These are phyloP conservation scores for Machimus atricapillus DNA, from an alignment of 2,888 invertebrate genomes.

Conservation along the genomic window DNA sequence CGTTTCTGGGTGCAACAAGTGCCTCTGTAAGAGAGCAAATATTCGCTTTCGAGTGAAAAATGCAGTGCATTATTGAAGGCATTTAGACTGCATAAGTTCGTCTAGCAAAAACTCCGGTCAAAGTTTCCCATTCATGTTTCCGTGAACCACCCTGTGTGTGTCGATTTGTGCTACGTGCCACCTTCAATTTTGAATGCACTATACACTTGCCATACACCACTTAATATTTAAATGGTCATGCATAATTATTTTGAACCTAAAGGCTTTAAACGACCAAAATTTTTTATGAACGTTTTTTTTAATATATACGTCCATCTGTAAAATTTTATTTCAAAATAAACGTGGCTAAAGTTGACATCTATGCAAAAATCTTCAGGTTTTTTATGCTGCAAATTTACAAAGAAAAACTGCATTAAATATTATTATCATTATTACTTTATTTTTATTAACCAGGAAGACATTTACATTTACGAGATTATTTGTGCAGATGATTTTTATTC, in stretches of 20 bases:
- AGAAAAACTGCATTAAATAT: not conserved
- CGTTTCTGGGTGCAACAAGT: constrained; percentile 3
- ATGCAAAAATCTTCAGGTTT: not conserved
- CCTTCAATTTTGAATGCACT: not conserved
- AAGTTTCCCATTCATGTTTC: not conserved
- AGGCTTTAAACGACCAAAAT: not conserved
- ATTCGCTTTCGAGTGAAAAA: constrained; percentile 7
- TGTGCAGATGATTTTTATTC: too few species aligned
- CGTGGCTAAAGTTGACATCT: not conserved
- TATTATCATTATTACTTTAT: too few species aligned
- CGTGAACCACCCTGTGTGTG: not conserved
- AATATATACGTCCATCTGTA: not conserved
- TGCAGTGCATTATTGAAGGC: constrained; percentile 16
- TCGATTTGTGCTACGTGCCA: not conserved
- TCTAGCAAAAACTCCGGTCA: not conserved
- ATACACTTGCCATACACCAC: not conserved
- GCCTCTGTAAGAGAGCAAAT: not conserved
- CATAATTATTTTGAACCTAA: not conserved
- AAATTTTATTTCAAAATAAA: not conserved
- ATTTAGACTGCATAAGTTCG: constrained; percentile 5
- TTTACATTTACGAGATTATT: too few species aligned
- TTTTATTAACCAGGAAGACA: too few species aligned
- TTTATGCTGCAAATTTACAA: not conserved
- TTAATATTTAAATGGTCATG: not conserved
- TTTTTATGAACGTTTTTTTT: not conserved